Conservation (phyloP, 35 echinoderm and acorn worm species). For the Heliocidaris tuberculata region DNA sequence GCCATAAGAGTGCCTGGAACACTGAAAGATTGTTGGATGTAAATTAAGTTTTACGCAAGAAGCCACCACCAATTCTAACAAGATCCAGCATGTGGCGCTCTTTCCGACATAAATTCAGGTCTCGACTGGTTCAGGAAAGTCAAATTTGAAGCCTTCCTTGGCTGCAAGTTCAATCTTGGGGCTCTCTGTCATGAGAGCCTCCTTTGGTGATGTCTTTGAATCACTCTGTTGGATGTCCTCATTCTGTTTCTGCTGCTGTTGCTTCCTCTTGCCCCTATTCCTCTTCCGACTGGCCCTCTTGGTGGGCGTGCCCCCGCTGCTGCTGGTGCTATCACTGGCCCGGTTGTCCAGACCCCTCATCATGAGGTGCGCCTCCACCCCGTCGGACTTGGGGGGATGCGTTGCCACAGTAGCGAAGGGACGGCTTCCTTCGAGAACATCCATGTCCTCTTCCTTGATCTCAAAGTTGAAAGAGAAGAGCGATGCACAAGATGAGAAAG, state of each 20-base stretch:
- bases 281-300: conserved; percentile 36
- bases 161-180: conserved; percentile 54
- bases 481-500: not conserved
- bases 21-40: too few species aligned
- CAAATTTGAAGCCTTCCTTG: conserved; percentile 52
- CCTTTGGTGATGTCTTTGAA: conserved; percentile 21
- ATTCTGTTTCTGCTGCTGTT: conserved; percentile 41
- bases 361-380: not conserved
- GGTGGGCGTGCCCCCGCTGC: conserved; percentile 28
- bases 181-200: conserved; percentile 45
- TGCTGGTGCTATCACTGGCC: conserved; percentile 48
- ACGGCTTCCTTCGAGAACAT: not conserved
- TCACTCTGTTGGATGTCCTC: conserved; percentile 37
- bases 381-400: not conserved
- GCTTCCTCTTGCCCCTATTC: conserved; percentile 47
- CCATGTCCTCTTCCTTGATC: conserved; percentile 49
- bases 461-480: conserved; percentile 59
- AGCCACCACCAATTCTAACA: too few species aligned
- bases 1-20: too few species aligned
- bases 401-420: not conserved
- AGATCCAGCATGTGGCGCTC: not conserved
- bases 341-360: conserved; percentile 29
- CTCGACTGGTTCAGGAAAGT: conserved; percentile 53
- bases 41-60: too few species aligned
- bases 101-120: not conserved